These are phyloP conservation scores for Butorides virescens DNA, from an alignment of 2,113 vertebrate genomes.

Conservation along the genomic window DNA sequence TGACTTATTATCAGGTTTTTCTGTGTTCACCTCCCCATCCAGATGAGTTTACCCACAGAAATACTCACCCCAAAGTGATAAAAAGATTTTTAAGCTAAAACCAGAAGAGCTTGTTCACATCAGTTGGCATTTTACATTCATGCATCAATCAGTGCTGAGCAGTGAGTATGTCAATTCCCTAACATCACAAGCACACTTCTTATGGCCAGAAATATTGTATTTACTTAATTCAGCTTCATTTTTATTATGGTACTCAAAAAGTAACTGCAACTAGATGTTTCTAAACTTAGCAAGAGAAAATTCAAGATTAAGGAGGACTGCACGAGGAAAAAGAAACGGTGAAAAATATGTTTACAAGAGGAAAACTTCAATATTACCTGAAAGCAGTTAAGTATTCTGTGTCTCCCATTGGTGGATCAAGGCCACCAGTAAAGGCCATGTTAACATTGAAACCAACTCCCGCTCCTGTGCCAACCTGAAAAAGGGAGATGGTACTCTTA, in stretches of 20 bases:
- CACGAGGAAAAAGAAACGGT: neutral
- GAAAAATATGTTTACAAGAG: neutral
- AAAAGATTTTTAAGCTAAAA: neutral
- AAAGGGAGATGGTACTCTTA: neutral
- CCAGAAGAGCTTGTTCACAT: neutral
- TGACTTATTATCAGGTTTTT: neutral
- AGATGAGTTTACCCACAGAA: neutral
- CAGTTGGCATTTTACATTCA: neutral
- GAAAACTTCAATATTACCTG: constrained; percentile 77
- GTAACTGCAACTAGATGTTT: neutral
- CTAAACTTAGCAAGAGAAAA: neutral
- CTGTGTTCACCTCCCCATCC: neutral
- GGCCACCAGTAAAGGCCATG: constrained; percentile 95
- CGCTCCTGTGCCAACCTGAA: constrained; percentile 88
- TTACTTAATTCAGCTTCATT: neutral
- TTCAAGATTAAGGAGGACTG: neutral
- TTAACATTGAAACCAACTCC: constrained; percentile 95
- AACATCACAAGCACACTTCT: neutral
- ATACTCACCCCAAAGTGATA: neutral
- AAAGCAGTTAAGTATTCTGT: constrained; percentile 93
- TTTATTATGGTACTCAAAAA: neutral
- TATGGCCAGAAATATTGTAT: neutral
- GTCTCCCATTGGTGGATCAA: constrained; percentile 95
- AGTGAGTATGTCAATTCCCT: neutral
- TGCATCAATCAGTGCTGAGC: neutral